phyloP scores from a whole-genome alignment of 2,888 invertebrate species.

The Tribolium freemani region DNA sequence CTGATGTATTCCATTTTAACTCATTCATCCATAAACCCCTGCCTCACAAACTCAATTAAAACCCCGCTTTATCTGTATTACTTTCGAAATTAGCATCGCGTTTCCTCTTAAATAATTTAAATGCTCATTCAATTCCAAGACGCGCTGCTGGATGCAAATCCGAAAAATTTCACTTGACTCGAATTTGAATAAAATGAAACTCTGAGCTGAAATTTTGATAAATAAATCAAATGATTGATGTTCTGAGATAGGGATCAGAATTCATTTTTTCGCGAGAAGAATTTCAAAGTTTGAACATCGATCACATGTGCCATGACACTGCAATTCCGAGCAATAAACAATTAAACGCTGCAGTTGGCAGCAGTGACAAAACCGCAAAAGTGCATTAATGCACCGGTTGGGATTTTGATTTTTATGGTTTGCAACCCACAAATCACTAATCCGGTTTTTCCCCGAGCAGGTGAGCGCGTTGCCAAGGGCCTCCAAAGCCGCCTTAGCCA shows the following conservation, averaged over 20 bases:
- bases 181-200: background rate
- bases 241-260: background rate
- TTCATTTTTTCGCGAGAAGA: background rate
- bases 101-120: conserved; percentile 14
- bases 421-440: too few species aligned
- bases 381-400: background rate
- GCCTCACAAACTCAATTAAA: background rate
- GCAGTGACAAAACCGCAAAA: background rate
- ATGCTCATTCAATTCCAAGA: conserved; percentile 16
- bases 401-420: background rate
- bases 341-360: background rate
- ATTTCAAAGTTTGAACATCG: too few species aligned
- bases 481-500: too few species aligned
- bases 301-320: too few species aligned
- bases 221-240: background rate
- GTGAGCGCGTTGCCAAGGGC: too few species aligned
- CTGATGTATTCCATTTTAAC: too few species aligned
- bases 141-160: conserved; percentile 5
- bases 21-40: background rate
- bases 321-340: background rate
- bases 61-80: background rate
- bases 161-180: conserved; percentile 3
- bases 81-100: background rate
- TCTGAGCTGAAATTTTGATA: background rate
- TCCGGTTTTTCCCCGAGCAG: too few species aligned